Conservation (phyloP, 2,888 invertebrate species). For the Platycheirus rosarum region DNA sequence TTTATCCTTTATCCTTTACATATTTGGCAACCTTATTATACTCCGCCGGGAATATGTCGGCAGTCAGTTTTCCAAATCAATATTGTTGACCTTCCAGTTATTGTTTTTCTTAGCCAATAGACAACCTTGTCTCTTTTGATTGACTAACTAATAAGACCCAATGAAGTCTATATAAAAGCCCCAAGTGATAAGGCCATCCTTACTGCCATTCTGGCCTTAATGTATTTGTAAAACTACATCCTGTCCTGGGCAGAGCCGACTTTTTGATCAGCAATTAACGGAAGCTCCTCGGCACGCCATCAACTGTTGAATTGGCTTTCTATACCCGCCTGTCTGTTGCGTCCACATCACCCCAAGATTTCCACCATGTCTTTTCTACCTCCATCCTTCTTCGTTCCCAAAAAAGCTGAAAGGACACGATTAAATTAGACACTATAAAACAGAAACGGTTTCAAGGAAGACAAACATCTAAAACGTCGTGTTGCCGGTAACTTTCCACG, state of each 20-base stretch:
- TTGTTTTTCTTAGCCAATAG: neutral
- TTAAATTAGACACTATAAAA: conserved; percentile 59
- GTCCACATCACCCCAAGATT: neutral
- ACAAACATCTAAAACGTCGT: conserved; percentile 57
- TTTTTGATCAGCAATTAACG: conserved; percentile 55
- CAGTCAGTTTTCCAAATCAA: neutral
- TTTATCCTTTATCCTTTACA: too few species aligned
- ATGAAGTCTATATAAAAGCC: conserved; percentile 45
- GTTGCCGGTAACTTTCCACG: conserved; percentile 39
- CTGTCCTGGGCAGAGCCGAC: conserved; percentile 51
- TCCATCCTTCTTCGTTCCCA: neutral
- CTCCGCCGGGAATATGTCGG: too few species aligned
- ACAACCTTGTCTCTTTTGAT: conserved; percentile 47
- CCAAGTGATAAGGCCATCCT: conserved; percentile 34
- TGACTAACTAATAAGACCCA: conserved; percentile 44
- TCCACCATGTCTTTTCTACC: neutral
- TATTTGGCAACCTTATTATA: too few species aligned
- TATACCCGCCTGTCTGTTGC: conserved; percentile 13
- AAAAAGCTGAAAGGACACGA: conserved; percentile 41
- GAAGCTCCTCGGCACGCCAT: conserved; percentile 57
- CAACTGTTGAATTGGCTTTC: conserved; percentile 67
- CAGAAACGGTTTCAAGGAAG: conserved; percentile 26
- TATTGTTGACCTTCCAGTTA: neutral
- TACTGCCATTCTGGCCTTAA: conserved; percentile 11
- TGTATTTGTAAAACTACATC: conserved; percentile 43